Percentiles rank a stretch among this genome's conserved stretches.
phyloP scores from a whole-genome alignment of 64 coral and sea anemone genomes.

The Cladopsammia gracilis region DNA sequence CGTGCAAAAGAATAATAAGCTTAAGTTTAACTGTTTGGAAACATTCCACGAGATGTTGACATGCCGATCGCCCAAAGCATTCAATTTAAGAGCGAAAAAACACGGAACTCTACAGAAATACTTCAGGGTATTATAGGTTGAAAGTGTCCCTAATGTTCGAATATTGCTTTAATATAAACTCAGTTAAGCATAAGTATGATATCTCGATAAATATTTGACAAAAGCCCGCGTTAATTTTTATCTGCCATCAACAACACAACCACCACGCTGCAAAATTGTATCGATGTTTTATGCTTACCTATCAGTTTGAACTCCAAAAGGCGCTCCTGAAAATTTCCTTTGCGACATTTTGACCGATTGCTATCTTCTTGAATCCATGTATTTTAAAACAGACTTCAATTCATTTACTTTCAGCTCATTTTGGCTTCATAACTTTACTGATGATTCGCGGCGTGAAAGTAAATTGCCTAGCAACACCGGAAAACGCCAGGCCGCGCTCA shows the following conservation, averaged over 20 bases:
- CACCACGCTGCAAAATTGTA: background rate
- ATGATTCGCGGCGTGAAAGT: background rate
- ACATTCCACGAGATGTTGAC: conserved; percentile 7
- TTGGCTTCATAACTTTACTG: conserved; percentile 3
- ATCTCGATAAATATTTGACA: background rate
- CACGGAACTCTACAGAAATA: background rate
- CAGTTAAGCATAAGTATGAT: background rate
- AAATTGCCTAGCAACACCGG: conserved; percentile 51
- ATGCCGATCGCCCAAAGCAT: background rate
- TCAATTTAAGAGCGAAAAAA: too few species aligned
- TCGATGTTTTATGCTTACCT: conserved; percentile 60
- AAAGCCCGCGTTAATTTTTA: background rate
- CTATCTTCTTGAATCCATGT: background rate
- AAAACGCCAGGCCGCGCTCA: background rate
- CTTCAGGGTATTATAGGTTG: background rate
- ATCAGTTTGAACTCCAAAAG: conserved; percentile 96
- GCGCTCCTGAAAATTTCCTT: conserved; percentile 92
- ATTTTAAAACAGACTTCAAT: background rate
- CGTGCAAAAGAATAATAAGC: background rate
- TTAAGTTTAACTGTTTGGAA: background rate
- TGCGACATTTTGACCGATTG: conserved; percentile 71
- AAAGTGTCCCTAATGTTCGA: background rate
- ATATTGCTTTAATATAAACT: background rate
- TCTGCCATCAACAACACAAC: too few species aligned
- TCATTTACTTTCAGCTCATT: background rate